A percentile compares a stretch with the other conserved stretches of the same genome.
These are phyloP conservation scores for Pelosia muscerda DNA, from an alignment of 2,888 invertebrate genomes.

Conservation along the genomic window DNA sequence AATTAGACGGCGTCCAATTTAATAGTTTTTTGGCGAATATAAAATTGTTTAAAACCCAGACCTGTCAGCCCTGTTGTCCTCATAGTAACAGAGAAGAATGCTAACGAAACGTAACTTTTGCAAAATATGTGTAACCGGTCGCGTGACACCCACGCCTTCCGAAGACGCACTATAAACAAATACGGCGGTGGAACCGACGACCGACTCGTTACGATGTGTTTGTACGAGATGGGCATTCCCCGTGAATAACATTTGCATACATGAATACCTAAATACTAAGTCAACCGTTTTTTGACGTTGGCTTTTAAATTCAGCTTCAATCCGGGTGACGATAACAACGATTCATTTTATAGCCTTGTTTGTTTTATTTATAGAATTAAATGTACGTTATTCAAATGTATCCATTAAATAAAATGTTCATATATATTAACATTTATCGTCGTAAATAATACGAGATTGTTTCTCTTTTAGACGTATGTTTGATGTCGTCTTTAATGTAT, in stretches of 20 bases:
- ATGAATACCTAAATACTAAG: constrained; percentile 22
- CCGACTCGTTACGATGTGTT: not conserved
- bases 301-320: constrained; percentile 7
- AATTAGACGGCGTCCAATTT: not conserved
- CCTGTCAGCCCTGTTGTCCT: not conserved
- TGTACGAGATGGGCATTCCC: constrained; percentile 11
- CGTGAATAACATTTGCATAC: constrained; percentile 27
- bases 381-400: constrained; percentile 1
- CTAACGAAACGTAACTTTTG: not conserved
- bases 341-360: constrained; percentile 1
- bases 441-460: not conserved
- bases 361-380: constrained; percentile 8
- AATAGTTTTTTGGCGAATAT: not conserved
- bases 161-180: constrained; percentile 15
- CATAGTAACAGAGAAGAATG: constrained; percentile 9
- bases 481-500: not conserved
- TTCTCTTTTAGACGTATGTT: not conserved
- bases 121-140: constrained; percentile 17
- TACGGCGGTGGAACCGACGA: not conserved
- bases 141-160: constrained; percentile 11
- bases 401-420: not conserved
- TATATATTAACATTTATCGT: not conserved
- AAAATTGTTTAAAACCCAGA: not conserved
- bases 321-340: not conserved
- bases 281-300: constrained; percentile 11